These are phyloP conservation scores for Drosophila subpulchrella DNA, from an alignment of 1,140 invertebrate genomes.

Conservation along the genomic window DNA sequence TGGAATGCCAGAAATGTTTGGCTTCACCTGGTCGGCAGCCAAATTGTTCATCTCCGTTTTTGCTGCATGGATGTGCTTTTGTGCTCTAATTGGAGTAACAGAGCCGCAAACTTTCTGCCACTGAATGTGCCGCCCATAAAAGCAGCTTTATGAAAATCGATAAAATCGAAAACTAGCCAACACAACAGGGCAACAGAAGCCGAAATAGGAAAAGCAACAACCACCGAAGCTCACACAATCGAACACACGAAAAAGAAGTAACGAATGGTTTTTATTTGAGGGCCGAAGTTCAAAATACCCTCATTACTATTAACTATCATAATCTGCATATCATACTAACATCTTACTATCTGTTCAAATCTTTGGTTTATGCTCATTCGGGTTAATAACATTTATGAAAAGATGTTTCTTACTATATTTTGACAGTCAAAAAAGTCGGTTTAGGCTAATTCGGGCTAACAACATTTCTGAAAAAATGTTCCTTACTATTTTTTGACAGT, in stretches of 20 bases:
- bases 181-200: constrained; percentile 25
- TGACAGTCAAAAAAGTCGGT: no score
- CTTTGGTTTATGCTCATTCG: no score
- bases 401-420: no score
- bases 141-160: constrained; percentile 78
- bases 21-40: constrained; percentile 39
- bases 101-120: constrained; percentile 47
- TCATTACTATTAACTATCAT: not conserved
- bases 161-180: constrained; percentile 81
- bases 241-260: constrained; percentile 14
- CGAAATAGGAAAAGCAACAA: constrained; percentile 38
- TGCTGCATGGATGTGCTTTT: constrained; percentile 26
- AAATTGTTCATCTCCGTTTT: constrained; percentile 33
- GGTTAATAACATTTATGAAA: no score
- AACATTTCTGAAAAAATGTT: no score
- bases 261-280: not conserved
- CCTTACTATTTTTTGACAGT: no score
- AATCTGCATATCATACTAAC: no score
- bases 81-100: constrained; percentile 68
- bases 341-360: no score
- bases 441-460: no score
- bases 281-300: constrained; percentile 15
- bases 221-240: constrained; percentile 33
- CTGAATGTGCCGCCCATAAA: constrained; percentile 54
- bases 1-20: constrained; percentile 47